A percentile compares a stretch with the other conserved stretches of the same genome.
Evolutionary conservation across 2,888 invertebrate species (phyloP).

Genomic region (Dicyrtomina minuta): DNA sequence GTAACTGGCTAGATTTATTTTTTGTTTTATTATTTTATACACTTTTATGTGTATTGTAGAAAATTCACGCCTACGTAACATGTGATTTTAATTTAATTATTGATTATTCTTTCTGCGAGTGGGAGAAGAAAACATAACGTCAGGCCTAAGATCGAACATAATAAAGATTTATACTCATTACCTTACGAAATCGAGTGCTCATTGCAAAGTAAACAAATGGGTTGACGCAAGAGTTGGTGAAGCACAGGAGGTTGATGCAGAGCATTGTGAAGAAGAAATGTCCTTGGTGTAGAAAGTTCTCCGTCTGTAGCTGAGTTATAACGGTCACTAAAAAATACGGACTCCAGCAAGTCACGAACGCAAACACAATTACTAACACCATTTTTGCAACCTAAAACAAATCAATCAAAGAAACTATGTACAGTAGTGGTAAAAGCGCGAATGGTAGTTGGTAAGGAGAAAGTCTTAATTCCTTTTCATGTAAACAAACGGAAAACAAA

Average conservation of each 20-base stretch:
- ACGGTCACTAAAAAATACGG: slow-evolving; percentile 59
- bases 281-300: slow-evolving; percentile 56
- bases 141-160: background rate
- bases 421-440: background rate
- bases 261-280: slow-evolving; percentile 60
- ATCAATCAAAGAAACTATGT: background rate
- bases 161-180: slow-evolving; percentile 6
- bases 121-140: background rate
- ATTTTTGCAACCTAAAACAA: slow-evolving; percentile 58
- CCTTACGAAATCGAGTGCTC: slow-evolving; percentile 57
- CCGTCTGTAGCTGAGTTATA: slow-evolving; percentile 57
- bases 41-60: too few species aligned
- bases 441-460: background rate
- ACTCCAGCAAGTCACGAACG: slow-evolving; percentile 58
- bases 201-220: slow-evolving; percentile 60
- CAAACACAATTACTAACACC: slow-evolving; percentile 58
- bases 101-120: background rate
- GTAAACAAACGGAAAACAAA: too few species aligned
- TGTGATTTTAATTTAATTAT: too few species aligned
- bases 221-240: slow-evolving; percentile 59
- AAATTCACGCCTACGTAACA: too few species aligned
- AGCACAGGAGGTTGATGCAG: slow-evolving; percentile 57
- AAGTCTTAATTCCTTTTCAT: too few species aligned
- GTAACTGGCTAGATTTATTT: too few species aligned
- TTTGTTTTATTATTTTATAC: too few species aligned